Evolutionary conservation across 2,888 invertebrate genomes (phyloP), one percentile per base, ranked within the genome.

Genomic region (Apodemia mormo): DNA sequence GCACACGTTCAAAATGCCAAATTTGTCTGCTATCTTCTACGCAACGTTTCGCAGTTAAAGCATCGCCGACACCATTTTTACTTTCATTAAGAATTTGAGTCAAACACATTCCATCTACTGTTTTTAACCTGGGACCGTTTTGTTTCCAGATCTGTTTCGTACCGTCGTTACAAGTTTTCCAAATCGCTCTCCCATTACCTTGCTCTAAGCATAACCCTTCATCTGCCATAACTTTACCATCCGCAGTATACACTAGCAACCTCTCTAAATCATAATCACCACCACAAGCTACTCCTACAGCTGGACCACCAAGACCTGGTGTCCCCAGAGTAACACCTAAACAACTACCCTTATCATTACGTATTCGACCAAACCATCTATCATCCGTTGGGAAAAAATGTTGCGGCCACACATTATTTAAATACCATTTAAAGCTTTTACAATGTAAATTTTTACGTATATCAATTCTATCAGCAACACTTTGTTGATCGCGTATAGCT

Each of bases 381-480:
- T 96, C 96, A 1, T 96, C 94, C 43, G 95, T 96, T 0, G 99
- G 99, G 80, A 99, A 97, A 85, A 99, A 99, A 83, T 99, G 97
- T 82, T 99, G 97, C 0, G 98, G 98, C 98, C 99, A 99, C 37
- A 99, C 95, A 80, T 97, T 97, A 69, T 97, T 96, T 77, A 99
- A 93, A 86, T 98, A 99, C 99, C 99, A 99, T 68, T 95, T 94
- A 81, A 99, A 99, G 76, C 95, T 95, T 87, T 98, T 97, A 85
- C 99, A 99, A 29, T 96, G 89, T 54, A 98, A 90, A 75, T 93
- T 94, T 74, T 96, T 94, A 1, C 96, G 93, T 58, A 99, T 86
- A 40, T 95, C 94, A 14, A 96, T 78, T 69, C 99, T 92, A 45
- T 94, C 91, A 0, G 90, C 91, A 0, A 96, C 94, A 71, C 94